These are phyloP conservation scores for Pampusana beccarii DNA, from an alignment of 2,113 vertebrate species.

Conservation along the genomic window DNA sequence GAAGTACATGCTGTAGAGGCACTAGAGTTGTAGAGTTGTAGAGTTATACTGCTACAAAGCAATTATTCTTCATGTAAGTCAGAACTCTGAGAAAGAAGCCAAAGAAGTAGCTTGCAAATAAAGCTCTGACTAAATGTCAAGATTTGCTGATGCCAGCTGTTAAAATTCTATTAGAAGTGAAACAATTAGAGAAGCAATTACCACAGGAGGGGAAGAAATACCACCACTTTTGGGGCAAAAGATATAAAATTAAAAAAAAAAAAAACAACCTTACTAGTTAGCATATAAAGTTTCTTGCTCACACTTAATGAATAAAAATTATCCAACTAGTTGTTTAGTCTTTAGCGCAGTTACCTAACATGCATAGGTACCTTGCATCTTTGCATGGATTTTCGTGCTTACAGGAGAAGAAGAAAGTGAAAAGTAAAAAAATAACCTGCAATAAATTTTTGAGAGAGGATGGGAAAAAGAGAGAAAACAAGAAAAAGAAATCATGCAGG, in stretches of 20 bases:
- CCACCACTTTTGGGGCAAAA: neutral
- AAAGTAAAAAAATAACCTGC: neutral
- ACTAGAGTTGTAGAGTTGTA: neutral
- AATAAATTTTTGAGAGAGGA: neutral
- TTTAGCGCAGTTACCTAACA: accelerated
- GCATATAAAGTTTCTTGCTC: neutral
- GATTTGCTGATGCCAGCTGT: neutral
- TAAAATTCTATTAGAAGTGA: neutral
- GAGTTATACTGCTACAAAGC: neutral
- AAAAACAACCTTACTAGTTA: neutral
- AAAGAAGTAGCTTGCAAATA: neutral
- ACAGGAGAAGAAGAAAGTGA: neutral
- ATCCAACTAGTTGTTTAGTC: neutral
- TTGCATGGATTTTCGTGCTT: neutral
- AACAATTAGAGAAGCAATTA: neutral
- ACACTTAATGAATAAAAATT: neutral
- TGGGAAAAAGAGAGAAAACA: neutral
- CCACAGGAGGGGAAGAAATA: neutral
- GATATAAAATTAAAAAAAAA: neutral
- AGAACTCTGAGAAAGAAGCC: neutral
- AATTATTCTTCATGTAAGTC: neutral
- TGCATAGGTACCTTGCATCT: neutral
- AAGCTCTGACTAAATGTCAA: neutral
- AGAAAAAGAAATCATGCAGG: neutral
- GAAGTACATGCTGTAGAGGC: neutral